Base-by-base conservation (phyloP, 92 coral and sea anemone genomes). In the Siderastrea radians region DNA sequence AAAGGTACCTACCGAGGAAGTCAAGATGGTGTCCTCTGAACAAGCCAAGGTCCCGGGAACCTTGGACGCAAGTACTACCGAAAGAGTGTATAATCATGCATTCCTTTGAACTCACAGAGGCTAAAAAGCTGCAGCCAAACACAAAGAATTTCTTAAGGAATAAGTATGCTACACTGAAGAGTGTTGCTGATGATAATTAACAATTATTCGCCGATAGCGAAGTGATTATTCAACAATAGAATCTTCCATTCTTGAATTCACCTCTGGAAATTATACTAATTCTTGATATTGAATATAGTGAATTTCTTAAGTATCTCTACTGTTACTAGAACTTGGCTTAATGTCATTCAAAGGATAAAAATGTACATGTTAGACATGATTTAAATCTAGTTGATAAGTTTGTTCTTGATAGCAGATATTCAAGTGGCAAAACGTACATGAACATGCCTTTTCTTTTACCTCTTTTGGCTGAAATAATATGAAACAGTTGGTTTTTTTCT, bases 1-100 rank as follows among this genome's bases (percentile, higher is more conserved):
- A 92, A 90, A 81, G 93, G 95, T 1, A 90, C 94, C 50, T 92
- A 84, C 71, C 4, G 53, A 16, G 90, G 93, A n/a, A n/a, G n/a
- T n/a, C n/a, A 10, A 81, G 19, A 46, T 92, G 93, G 95, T 19
- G 72, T 14, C 91, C 90, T 69, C 62, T 67, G 59, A 78, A 80
- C 77, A 49, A 74, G 7, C 68, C 84, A 12, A 45, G 88, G 44
- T 61, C 71, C 57, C 17, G 68, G n/a, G 61, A 43, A 46, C 94
- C 95, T 54, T 93, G 93, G 93, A 75, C 71, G 55, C 82, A 93
- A 16, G 52, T 47, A 43, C 75, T 89, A 49, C 90, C 91, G 0
- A 90, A 90, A 73, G 51, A 52, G 48, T 80, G 95, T 76, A 72
- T 90, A 12, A 81, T 92, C 19, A 70, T 83, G 26, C 87, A 90